phyloP scores from a whole-genome alignment of 2,888 invertebrate species.

The Polymixis flavicincta region DNA sequence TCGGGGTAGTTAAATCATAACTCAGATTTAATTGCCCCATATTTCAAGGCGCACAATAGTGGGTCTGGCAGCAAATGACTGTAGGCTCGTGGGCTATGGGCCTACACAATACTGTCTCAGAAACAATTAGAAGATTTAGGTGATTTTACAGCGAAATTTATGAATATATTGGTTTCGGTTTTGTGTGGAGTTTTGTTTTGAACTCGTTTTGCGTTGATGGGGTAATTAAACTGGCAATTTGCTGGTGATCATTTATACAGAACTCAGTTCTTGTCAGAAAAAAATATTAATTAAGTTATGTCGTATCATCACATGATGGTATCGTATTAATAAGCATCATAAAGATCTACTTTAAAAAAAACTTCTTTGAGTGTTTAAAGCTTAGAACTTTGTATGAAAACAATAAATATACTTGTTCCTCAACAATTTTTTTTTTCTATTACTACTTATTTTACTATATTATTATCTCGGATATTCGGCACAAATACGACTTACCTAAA shows the following conservation, averaged over 20 bases:
- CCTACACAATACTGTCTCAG: conserved; percentile 72
- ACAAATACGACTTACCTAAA: background rate
- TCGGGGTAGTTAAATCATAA: conserved; percentile 71
- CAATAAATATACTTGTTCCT: background rate
- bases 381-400: background rate
- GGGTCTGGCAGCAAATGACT: conserved; percentile 62
- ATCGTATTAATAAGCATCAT: background rate
- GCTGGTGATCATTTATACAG: background rate
- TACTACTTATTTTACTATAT: too few relatives aligned
- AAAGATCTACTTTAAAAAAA: background rate
- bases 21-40: conserved; percentile 77
- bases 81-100: conserved; percentile 51
- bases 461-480: background rate
- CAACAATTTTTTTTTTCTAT: too few relatives aligned
- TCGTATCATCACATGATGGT: background rate
- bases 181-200: conserved; percentile 53
- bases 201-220: conserved; percentile 17
- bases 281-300: background rate
- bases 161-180: conserved; percentile 58
- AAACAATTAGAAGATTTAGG: conserved; percentile 82
- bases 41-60: conserved; percentile 74
- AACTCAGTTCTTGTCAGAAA: background rate
- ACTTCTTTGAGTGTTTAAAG: background rate
- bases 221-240: conserved; percentile 2
- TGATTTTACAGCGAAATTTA: conserved; percentile 71